phyloP scores from a whole-genome alignment of 2,797 vertebrate species.

The Melopsittacus undulatus region DNA sequence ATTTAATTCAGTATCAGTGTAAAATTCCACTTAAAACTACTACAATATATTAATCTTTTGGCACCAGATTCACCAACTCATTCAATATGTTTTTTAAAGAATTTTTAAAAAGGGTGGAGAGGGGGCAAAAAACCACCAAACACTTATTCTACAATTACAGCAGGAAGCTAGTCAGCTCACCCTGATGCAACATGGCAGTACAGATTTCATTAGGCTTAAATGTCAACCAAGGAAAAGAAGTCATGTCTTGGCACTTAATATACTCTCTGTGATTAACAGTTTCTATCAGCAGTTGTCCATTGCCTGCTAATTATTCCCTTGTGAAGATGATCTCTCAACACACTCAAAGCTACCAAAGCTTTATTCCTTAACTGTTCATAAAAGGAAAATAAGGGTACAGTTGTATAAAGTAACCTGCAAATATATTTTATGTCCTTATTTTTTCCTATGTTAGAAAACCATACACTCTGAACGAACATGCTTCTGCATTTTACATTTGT shows the following conservation, averaged over 20 bases:
- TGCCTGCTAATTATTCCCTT: neutral
- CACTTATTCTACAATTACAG: accelerated
- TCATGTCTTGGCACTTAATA: neutral
- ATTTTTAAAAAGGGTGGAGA: neutral
- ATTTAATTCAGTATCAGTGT: neutral
- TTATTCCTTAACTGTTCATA: neutral
- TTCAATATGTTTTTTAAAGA: neutral
- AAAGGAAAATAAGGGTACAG: accelerated
- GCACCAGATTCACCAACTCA: neutral
- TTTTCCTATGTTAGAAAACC: neutral
- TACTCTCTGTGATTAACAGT: neutral
- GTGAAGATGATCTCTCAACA: neutral
- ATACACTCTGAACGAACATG: accelerated
- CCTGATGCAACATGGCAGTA: neutral
- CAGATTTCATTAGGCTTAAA: neutral
- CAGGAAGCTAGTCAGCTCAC: neutral
- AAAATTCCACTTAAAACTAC: neutral
- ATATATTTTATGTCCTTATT: neutral
- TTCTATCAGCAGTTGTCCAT: neutral
- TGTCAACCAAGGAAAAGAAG: neutral
- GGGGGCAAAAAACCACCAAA: neutral
- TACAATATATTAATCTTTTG: neutral
- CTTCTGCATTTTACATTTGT: neutral
- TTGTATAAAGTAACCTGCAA: neutral
- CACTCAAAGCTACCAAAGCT: neutral